Evolutionary conservation across 2,888 invertebrate genomes (phyloP), one percentile per base, ranked within the genome.

Genomic region (Strigamia transsilvanica): DNA sequence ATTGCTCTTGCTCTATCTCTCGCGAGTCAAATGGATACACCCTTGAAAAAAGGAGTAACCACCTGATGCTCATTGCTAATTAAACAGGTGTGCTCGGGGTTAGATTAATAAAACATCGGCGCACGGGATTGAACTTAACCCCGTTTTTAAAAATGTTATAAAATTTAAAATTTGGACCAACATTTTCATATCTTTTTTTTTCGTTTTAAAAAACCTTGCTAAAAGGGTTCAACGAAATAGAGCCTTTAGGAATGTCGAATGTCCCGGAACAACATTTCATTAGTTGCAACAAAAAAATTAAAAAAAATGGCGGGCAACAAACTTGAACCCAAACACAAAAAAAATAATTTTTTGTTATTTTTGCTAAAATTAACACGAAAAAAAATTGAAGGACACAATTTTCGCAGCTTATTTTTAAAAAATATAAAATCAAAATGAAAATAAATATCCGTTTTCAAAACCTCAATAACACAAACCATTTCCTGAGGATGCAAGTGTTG

Each of bases 231-330:
- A 38, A 38, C 38, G 10, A 38, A 38, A 12, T 73, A 3, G 4
- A 23, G 73, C 73, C 73, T 32, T 15, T 7, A 7, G 73, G 73
- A 73, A 73, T 73, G 73, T 73, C 73, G 73, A 73, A 73, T 73
- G 73, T 73, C 73, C 73, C 73, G 73, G 73, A 32, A 73, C 73
- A 73, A 73, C 73, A 73, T 73, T 73, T 73, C 73, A 73, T 73
- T 73, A 73, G 32, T 73, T 5, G 0, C 5, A 66, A 12, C 23
- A 10, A 7, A 10, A 66, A 13, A 51, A 51, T 9, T 51, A 51
- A n/a, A 13, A 51, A 51, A n/a, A 13, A 6, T 15, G 51, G n/a
- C 51, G 51, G 51, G 15, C 51, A 51, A 51, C 51, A 51, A 51
- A 51, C 51, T 51, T 51, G n/a, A 6, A 51, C 6, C 15, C 13